phyloP scores from a whole-genome alignment of 2,797 vertebrate species.

The Ibycter americanus region DNA sequence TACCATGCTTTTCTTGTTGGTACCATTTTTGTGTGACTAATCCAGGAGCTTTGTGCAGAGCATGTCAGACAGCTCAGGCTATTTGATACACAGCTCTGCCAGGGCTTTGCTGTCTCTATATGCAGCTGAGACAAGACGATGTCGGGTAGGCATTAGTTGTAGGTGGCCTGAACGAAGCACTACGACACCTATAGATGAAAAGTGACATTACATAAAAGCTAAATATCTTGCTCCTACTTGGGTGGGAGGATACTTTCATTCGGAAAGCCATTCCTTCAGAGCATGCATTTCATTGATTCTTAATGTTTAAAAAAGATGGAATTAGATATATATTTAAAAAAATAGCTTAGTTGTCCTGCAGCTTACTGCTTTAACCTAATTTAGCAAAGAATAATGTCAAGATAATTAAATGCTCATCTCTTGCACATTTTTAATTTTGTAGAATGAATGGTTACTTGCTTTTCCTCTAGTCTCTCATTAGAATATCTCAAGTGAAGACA shows the following conservation, averaged over 20 bases:
- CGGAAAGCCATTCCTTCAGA: neutral
- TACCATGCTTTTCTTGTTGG: neutral
- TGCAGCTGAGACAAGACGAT: neutral
- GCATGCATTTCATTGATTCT: neutral
- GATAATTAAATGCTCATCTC: conserved; percentile 48
- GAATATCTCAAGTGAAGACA: neutral
- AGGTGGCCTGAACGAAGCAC: neutral
- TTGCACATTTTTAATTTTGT: conserved; percentile 38
- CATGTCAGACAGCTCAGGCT: neutral
- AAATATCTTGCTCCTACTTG: neutral
- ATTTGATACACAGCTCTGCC: neutral
- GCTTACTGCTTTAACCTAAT: conserved; percentile 12
- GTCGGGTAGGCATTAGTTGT: neutral
- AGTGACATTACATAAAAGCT: neutral
- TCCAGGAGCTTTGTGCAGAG: neutral
- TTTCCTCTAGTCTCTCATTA: conserved; percentile 29
- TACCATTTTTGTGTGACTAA: neutral
- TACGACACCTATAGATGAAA: neutral
- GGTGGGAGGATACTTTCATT: neutral
- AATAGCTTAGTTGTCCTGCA: neutral
- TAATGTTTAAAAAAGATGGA: neutral
- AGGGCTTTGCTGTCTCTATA: neutral
- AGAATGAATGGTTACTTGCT: conserved; percentile 14
- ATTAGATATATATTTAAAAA: neutral
- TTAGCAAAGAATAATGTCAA: conserved; percentile 1